Base-by-base conservation (phyloP, 2,888 invertebrate genomes). In the Sesia apiformis region DNA sequence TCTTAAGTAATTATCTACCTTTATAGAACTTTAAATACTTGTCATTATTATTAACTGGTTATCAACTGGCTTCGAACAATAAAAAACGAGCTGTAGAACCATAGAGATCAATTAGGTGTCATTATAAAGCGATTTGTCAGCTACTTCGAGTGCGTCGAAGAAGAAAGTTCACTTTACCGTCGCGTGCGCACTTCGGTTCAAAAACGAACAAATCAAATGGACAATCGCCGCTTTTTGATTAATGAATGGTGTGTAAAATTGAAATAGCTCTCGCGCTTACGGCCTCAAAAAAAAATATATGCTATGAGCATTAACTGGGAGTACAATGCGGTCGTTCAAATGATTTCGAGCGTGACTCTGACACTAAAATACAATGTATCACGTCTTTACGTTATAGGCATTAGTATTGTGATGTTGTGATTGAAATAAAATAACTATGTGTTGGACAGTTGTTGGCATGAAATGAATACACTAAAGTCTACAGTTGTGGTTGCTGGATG, bases 111-210 rank as follows among this genome's bases (percentile, higher is more conserved):
- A 78, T 81, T 79, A 78, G 67, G 65, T 63, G 69, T 76, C 75
- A 81, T 83, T 82, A 82, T 77, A 78, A 78, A 74, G 75, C 74
- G 72, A 81, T 82, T 77, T 80, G 75, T 81, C 73, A 75, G 74
- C 65, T 71, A 60, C 50, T 66, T 63, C 59, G 63, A 61, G 58
- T 55, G 63, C 56, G 55, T 55, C 55, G 56, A 59, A 58, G 68
- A 79, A 73, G 79, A 79, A 78, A 78, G 77, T 76, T 71, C 55
- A 51, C 38, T 50, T 50, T 38, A 50, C 5, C 63, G 74, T 77
- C 76, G 76, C 76, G 77, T 78, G 77, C 74, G 63, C 64, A 61
- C 63, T 63, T 59, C 61, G 59, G 60, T 58, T 64, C 56, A 61
- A 70, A 72, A 69, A 70, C 56, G 67, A 69, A 66, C 64, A 51